These are phyloP conservation scores for Timema podura DNA, from an alignment of 2,888 invertebrate species.

Conservation along the genomic window DNA sequence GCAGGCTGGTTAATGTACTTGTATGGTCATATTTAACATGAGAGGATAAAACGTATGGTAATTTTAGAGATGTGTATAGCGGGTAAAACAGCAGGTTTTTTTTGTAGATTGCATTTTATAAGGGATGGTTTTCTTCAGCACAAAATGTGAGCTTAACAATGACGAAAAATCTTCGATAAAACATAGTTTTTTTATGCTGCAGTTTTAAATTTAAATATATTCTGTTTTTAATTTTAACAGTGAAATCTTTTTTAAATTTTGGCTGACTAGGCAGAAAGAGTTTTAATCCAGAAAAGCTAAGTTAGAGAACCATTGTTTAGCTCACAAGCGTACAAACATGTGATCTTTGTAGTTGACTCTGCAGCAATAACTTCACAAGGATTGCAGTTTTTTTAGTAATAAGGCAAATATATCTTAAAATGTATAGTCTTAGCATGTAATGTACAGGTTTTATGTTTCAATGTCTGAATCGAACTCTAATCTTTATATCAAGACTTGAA, in stretches of 20 bases:
- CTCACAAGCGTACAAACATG: conserved; percentile 29
- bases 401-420: conserved; percentile 27
- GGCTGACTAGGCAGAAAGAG: conserved; percentile 22
- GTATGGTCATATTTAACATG: no score
- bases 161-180: conserved; percentile 19
- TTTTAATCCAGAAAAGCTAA: conserved; percentile 23
- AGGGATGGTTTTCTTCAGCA: conserved; percentile 32
- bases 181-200: conserved; percentile 25
- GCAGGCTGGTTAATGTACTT: conserved; percentile 18
- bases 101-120: conserved; percentile 31
- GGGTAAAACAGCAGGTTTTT: conserved; percentile 30
- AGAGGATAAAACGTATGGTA: not conserved
- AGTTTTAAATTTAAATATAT: conserved; percentile 17
- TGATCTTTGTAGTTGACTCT: conserved; percentile 31
- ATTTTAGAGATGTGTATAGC: not conserved
- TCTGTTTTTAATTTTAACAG: conserved; percentile 17
- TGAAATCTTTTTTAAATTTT: conserved; percentile 20
- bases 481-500: no score
- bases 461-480: no score
- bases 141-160: conserved; percentile 33
- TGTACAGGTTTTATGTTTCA: conserved; percentile 26
- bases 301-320: conserved; percentile 31
- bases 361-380: conserved; percentile 33
- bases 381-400: conserved; percentile 31
- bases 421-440: conserved; percentile 29